These are phyloP conservation scores for Pipistrellus pygmaeus DNA, from an alignment of 2,797 vertebrate species.

Conservation along the genomic window DNA sequence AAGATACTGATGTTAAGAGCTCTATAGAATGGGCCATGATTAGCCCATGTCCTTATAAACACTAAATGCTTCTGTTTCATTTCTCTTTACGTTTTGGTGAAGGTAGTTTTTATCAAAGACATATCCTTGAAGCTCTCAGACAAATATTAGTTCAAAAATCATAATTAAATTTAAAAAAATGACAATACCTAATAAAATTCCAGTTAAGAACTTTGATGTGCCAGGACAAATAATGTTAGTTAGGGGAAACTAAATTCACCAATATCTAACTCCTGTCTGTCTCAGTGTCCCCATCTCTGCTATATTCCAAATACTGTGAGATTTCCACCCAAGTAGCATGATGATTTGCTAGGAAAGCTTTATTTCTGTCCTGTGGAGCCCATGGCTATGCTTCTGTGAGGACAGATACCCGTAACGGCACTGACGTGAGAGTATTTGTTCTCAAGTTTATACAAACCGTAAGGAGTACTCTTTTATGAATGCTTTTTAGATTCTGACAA, in stretches of 20 bases:
- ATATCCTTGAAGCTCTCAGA: not conserved
- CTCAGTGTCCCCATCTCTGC: not conserved
- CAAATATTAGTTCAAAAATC: slow-evolving; percentile 1
- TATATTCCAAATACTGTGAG: not conserved
- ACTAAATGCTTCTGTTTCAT: slow-evolving; percentile 23
- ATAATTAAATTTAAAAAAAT: not conserved
- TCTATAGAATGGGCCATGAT: not conserved
- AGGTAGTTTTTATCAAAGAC: not conserved
- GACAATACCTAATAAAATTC: not conserved
- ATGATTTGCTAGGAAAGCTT: not conserved
- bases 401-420: not conserved
- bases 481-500: not conserved
- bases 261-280: not conserved
- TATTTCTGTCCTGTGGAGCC: not conserved
- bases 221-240: not conserved
- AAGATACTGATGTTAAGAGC: not conserved
- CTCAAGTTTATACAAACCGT: not conserved
- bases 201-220: not conserved
- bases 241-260: not conserved
- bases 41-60: not conserved
- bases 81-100: not conserved
- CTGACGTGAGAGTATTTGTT: not conserved
- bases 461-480: not conserved
- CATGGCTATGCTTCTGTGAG: not conserved
- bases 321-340: not conserved